phyloP scores from a whole-genome alignment of 2,113 vertebrate species.

The Murina feae region DNA sequence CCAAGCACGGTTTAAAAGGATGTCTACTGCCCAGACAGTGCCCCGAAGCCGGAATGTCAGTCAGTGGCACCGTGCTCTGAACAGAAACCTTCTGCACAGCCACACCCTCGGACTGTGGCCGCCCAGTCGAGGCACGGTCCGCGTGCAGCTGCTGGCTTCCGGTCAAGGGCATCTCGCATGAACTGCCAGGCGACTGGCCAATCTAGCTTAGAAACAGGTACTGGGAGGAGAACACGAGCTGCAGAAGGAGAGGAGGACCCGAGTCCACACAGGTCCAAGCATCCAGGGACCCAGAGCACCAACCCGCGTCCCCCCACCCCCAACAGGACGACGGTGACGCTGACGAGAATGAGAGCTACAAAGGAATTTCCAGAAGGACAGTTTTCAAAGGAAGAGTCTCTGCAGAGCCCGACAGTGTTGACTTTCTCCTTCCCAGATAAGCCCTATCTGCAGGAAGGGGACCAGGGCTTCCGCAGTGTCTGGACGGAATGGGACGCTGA shows the following conservation, averaged over 20 bases:
- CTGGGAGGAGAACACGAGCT: background rate
- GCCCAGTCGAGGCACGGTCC: background rate
- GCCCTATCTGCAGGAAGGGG: background rate
- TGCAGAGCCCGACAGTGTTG: background rate
- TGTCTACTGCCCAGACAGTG: background rate
- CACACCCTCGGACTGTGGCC: background rate
- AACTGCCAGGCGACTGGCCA: rapidly evolving
- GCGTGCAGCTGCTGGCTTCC: rapidly evolving
- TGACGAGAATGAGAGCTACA: background rate
- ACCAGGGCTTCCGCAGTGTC: background rate
- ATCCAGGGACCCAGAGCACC: background rate
- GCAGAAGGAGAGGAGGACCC: background rate
- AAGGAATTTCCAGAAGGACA: slow-evolving; percentile 20
- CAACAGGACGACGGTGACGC: rapidly evolving
- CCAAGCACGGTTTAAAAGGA: background rate
- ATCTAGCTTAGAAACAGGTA: background rate
- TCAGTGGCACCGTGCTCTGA: background rate
- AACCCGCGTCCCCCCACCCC: rapidly evolving
- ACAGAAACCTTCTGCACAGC: background rate
- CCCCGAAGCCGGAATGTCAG: background rate
- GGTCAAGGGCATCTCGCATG: background rate
- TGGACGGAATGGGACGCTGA: background rate
- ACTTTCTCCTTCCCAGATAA: background rate
- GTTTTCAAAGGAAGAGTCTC: background rate
- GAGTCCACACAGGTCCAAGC: background rate